Conservation (phyloP, 2,888 invertebrate genomes). For the Ligdia adustata region DNA sequence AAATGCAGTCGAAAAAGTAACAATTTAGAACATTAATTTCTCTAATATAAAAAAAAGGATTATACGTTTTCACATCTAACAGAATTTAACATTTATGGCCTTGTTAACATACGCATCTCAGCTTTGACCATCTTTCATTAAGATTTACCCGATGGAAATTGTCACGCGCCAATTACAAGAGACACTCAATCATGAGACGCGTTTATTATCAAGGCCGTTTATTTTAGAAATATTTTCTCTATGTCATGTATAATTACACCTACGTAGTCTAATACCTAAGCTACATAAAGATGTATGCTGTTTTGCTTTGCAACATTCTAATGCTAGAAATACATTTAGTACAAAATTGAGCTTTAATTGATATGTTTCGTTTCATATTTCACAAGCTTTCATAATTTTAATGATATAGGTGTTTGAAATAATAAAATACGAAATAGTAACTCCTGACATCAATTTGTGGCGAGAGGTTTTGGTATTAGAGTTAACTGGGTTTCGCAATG, state of each 20-base stretch:
- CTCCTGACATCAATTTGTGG: too few relatives aligned
- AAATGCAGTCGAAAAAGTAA: slow-evolving; percentile 33
- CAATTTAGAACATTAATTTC: slow-evolving; percentile 31
- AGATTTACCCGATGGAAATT: too few relatives aligned
- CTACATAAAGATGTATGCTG: slow-evolving; percentile 68
- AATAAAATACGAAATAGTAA: too few relatives aligned
- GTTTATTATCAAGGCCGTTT: too few relatives aligned
- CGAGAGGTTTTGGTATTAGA: too few relatives aligned
- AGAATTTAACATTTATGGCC: slow-evolving; percentile 33
- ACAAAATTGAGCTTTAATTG: slow-evolving; percentile 81
- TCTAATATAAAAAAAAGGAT: slow-evolving; percentile 30
- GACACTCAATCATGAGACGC: too few relatives aligned
- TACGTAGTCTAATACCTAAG: slow-evolving; percentile 61
- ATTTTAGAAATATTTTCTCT: slow-evolving; percentile 36
- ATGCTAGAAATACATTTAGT: slow-evolving; percentile 77
- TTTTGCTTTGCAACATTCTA: slow-evolving; percentile 75
- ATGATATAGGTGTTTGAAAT: neutral
- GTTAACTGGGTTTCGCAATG: too few relatives aligned
- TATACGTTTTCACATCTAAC: slow-evolving; percentile 29
- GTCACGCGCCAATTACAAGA: too few relatives aligned
- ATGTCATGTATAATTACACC: slow-evolving; percentile 39
- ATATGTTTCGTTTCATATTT: slow-evolving; percentile 73
- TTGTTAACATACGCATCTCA: too few relatives aligned
- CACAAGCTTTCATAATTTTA: slow-evolving; percentile 18
- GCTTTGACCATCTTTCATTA: too few relatives aligned